Evolutionary conservation across 2,113 vertebrate genomes (phyloP), one percentile per base, ranked within the genome.

Genomic region (Columba janthina): DNA sequence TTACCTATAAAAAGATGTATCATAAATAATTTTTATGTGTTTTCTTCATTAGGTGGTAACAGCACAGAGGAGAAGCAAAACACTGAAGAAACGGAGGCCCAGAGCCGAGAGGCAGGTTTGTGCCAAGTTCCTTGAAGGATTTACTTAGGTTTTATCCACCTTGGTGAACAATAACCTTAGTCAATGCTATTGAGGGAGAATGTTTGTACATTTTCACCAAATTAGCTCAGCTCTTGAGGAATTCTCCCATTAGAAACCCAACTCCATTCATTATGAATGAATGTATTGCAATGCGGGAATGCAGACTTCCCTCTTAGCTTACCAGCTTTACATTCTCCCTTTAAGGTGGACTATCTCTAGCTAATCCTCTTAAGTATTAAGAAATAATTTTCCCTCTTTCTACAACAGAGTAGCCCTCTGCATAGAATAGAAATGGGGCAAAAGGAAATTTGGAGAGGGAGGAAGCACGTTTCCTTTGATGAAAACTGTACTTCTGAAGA

Each of bases 61-160:
- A 21, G 62, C 61, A 36, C 92, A 34, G 96, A 87, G 36, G 96
- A 96, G 62, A 97, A 97, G 48, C 90, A 32, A 85, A 96, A 44
- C 46, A 16, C 10, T 0, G 83, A 97, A 87, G 98, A 97, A 87
- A 86, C 17, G 1, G 90, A 97, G 87, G 92, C 57, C 48, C 92
- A 90, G 85, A 96, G 88, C 78, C 84, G 25, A 96, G 98, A 97
- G 93, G 60, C 96, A 98, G 98, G 98, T 98, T 92, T 88, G 97
- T 97, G 76, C 90, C 2, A 26, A 72, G 87, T 90, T 91, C 74
- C 85, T 96, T 97, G 90, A 96, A 94, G 83, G 50, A 48, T 76
- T 96, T 71, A 61, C 72, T 77, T 84, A 56, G 76, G 66, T 85
- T 94, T 96, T 90, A 78, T 96, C 79, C 85, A 85, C 82, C 66